Base-by-base conservation (phyloP, 1,140 invertebrate genomes). In the Thrips palmi region DNA sequence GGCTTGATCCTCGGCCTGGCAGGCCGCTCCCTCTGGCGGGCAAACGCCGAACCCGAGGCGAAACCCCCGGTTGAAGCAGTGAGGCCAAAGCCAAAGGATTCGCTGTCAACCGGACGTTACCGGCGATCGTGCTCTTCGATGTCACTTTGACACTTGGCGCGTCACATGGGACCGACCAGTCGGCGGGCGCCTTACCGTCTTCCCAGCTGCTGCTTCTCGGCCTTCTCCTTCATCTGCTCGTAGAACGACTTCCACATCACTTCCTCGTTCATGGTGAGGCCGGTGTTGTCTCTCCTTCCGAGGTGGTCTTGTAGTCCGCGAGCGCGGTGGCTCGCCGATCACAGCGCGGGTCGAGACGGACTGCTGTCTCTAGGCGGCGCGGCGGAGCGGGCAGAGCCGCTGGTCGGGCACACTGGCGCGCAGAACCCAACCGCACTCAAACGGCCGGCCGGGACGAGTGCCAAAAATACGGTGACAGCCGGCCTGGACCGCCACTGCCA, bases 221-320 rank as follows among this genome's bases (percentile, higher is more conserved):
- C 47, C 17, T 62, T 51, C 40, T 68, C 61, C 40, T 70, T 63
- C 24, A 70, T 45, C 40, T 70, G 70, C 14, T 65, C 54, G 43
- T 73, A 77, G 48, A 73, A 70, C 36, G 58, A 60, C 57, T 68
- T 73, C 74, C 74, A 77, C 72, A 77, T 76, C 2, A 59, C 59
- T 51, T 77, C 73, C 53, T 77, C 73, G 55, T 72, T 37, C 11
- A 23, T 31, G 21, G 32, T 19, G 4, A 8, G 17, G 17, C 10
- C 20, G 33, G 18, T 14, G 4, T 12, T 31, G 29, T 21, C 29
- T 14, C 4, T 31, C 5, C 4, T n/a, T n/a, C n/a, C n/a, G n/a
- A n/a, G n/a, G n/a, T n/a, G n/a, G n/a, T n/a, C n/a, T n/a, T n/a
- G n/a, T n/a, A n/a, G 29, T 31, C 29, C 6, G n/a, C 6, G 5